Evolutionary conservation across 2,797 vertebrate species (phyloP), one percentile per base, ranked within the genome.

Genomic region (Hydrocynus forskahlii): DNA sequence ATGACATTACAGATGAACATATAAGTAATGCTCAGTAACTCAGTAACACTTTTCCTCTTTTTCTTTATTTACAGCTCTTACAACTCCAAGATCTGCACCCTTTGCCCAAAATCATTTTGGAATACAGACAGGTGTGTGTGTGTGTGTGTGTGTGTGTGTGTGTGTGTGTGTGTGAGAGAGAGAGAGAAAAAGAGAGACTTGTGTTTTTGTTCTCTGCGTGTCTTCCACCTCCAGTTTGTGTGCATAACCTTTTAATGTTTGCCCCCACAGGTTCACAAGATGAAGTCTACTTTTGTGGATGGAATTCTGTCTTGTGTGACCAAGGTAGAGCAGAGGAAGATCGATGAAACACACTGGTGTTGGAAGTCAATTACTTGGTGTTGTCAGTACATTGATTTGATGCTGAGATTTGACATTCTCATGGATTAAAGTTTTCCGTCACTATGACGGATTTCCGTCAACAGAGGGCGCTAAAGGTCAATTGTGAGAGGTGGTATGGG

Each of bases 211-310:
- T 43, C 4, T 43, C 40, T 43, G 40, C 7, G 40, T 43, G 7
- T n/a, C 40, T 4, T 60, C 59, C 7, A 19, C 29, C 29, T 40
- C 2, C 67, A 16, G 13, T 76, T 13, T 40, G 54, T 69, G 23
- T 72, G 19, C 29, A n/a, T 54, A 29, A n/a, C 13, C 17, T 21
- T 35, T 21, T 48, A 43, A 2, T 50, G 16, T 60, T 50, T 60
- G 45, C 35, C 82, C 23, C 67, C 48, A 29, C 88, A 98, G 97
- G 90, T 97, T 86, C 96, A 95, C 89, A 98, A 98, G 89, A 95
- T 96, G 91, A 99, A 98, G 89, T 97, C 97, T 21, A 92, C 96
- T 7, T 98, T 96, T 70, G 91, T 98, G 67, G 97, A 99, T 74
- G 96, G 97, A 57, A 92, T 98, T 69, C 89, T 89, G 17, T 94